Base-by-base conservation (phyloP, 2,113 vertebrate genomes). In the Carassius gibelio region DNA sequence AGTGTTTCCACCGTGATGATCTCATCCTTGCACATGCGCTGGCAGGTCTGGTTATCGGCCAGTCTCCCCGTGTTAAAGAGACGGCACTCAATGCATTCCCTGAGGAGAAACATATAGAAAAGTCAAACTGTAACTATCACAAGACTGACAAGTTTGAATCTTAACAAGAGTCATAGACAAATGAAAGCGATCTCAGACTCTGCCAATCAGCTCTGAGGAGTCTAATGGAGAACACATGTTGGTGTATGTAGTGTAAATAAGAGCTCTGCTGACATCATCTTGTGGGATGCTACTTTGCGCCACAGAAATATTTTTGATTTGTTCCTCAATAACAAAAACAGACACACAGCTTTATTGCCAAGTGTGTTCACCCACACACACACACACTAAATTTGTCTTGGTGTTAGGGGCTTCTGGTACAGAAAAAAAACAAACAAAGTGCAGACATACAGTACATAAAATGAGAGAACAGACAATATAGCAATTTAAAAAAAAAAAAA, bases 21-120 rank as follows among this genome's bases (percentile, higher is more conserved):
- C 89, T 99, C 93, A 2, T 99, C 98, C 90, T 96, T 98, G 94
- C 98, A 99, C 90, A 96, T 95, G 64, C 94, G 96, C 87, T 97
- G 96, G 90, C 98, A 99, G 81, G 98, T 98, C 91, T 97, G 95
- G 94, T 99, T 99, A 94, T 98, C 97, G 59, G 95, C 95, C 21
- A 96, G 92, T 72, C 92, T 95, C 50, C 96, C 95, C 0, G 95
- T 95, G 92, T 95, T 95, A 92, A 97, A 97, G 61, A 99, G 94
- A 71, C 95, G 92, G 89, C 98, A 99, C 87, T 99, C 98, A 0
- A 99, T 97, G 59, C 98, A 99, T 42, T 98, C 97, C 93, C 98
- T 99, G 91, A 11, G 72, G 19, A 86, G 42, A 64, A 62, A 78
- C 10, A 52, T 62, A 26, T 3, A 72, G 48, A 59, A 84, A 26